Percentiles rank a stretch among this genome's conserved stretches.
These are phyloP conservation scores for Ostrea denselamellosa DNA, from an alignment of 1,140 invertebrate species.

Conservation along the genomic window DNA sequence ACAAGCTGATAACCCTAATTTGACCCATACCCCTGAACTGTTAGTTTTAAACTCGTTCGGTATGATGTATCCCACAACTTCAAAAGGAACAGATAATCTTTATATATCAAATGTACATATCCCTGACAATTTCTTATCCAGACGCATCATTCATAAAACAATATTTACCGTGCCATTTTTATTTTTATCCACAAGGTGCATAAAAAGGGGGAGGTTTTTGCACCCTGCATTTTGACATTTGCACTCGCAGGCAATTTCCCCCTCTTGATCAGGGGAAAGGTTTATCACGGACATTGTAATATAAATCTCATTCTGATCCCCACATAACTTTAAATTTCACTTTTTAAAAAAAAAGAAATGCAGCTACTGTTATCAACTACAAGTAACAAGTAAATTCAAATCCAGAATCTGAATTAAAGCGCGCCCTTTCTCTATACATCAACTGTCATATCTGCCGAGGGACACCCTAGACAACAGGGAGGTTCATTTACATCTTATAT, in stretches of 20 bases:
- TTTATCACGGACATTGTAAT: not conserved
- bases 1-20: not conserved
- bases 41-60: not conserved
- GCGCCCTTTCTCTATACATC: too few relatives aligned
- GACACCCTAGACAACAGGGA: too few relatives aligned
- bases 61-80: not conserved
- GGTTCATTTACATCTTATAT: too few relatives aligned
- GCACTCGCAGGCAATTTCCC: not conserved
- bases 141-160: not conserved
- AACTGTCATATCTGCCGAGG: too few relatives aligned
- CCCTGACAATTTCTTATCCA: constrained; percentile 21
- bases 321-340: too few relatives aligned
- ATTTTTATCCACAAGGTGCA: constrained; percentile 9
- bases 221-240: not conserved
- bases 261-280: not conserved
- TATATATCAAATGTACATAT: constrained; percentile 34
- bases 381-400: too few relatives aligned
- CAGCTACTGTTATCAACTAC: too few relatives aligned
- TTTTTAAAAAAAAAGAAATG: too few relatives aligned
- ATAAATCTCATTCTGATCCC: too few relatives aligned
- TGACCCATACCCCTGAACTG: not conserved
- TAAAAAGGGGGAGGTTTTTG: not conserved
- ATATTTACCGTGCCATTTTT: not conserved
- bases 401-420: too few relatives aligned
- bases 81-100: constrained; percentile 18